Evolutionary conservation across 2,113 vertebrate genomes (phyloP).

Genomic region (Empidonax traillii): DNA sequence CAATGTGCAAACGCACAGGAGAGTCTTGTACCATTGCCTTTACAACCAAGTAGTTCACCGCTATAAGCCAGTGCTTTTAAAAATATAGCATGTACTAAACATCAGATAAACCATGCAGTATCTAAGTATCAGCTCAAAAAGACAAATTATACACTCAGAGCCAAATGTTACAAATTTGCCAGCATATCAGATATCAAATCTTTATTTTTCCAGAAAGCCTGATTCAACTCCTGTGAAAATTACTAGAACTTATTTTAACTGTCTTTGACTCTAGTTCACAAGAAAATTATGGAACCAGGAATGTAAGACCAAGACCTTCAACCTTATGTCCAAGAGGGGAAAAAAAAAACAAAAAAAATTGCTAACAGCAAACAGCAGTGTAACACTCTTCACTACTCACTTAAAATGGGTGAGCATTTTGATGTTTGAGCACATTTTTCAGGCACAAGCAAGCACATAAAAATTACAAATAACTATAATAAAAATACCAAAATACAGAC

Average conservation of each 20-base stretch:
- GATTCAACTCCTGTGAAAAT: neutral
- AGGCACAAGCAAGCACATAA: neutral
- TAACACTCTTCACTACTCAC: neutral
- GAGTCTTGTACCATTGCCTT: neutral
- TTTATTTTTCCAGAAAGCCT: neutral
- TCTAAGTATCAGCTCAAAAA: neutral
- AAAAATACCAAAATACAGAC: neutral
- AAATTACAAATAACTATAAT: neutral
- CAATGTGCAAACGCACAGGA: neutral
- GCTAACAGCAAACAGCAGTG: neutral
- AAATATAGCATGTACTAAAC: neutral
- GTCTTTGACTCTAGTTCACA: neutral
- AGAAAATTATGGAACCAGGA: neutral
- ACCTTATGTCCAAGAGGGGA: neutral
- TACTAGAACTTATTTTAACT: neutral
- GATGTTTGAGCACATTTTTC: neutral
- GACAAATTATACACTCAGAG: neutral
- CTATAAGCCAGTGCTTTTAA: neutral
- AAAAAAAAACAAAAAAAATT: neutral
- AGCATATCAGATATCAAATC: neutral
- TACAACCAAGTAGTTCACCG: neutral
- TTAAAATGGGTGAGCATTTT: neutral
- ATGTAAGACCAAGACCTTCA: neutral
- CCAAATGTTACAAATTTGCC: slow-evolving; percentile 1
- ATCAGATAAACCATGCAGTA: neutral